Percentiles rank a stretch among this genome's conserved stretches.
Conservation (phyloP, 2,797 vertebrate species). For the Eulemur mongoz region DNA sequence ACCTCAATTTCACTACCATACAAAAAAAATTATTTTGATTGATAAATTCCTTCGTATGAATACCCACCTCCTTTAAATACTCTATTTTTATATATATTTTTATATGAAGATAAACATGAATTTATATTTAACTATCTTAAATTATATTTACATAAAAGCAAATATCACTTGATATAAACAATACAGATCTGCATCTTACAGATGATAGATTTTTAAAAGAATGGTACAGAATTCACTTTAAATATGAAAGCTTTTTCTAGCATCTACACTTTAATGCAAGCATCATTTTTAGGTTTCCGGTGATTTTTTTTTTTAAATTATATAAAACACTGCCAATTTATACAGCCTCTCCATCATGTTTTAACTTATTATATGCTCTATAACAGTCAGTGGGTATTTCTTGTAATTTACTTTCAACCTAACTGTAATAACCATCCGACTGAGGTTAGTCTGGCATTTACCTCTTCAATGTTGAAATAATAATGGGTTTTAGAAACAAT, state of each 20-base stretch:
- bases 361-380: not conserved
- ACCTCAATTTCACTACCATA: conserved; percentile 78
- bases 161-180: conserved; percentile 56
- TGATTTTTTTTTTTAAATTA: not conserved
- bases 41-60: conserved; percentile 51
- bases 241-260: conserved; percentile 67
- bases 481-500: conserved; percentile 34
- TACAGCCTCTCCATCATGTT: not conserved
- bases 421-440: not conserved
- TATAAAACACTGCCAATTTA: not conserved
- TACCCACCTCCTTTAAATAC: conserved; percentile 66
- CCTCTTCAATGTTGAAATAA: conserved; percentile 44
- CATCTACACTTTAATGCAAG: not conserved
- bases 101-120: conserved; percentile 77
- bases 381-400: not conserved
- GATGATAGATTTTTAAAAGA: conserved; percentile 44
- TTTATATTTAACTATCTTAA: conserved; percentile 78
- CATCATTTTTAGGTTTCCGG: not conserved
- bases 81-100: conserved; percentile 83
- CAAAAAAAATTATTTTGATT: conserved; percentile 69
- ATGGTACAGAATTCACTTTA: conserved; percentile 54
- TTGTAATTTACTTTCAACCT: not conserved
- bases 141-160: conserved; percentile 71
- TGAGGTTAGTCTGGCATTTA: conserved; percentile 38
- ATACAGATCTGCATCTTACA: not conserved